A percentile compares a stretch with the other conserved stretches of the same genome.
phyloP scores from a whole-genome alignment of 2,888 invertebrate genomes.

The Philonicus albiceps region DNA sequence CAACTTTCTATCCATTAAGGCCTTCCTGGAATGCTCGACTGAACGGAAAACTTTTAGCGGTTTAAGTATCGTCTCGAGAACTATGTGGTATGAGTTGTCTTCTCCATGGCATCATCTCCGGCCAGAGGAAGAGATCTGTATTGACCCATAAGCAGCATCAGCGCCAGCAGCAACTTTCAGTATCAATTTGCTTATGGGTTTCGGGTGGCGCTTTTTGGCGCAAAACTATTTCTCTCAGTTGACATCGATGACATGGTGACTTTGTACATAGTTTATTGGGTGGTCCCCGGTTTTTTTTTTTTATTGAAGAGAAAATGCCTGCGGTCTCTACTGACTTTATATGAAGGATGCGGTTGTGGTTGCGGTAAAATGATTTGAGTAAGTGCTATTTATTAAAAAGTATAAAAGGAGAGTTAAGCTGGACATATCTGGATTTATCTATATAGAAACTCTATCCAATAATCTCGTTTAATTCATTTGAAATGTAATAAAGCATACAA shows the following conservation, averaged over 20 bases:
- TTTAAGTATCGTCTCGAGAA: background rate
- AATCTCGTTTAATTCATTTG: background rate
- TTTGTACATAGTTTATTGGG: background rate
- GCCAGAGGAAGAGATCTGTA: background rate
- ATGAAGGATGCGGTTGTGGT: background rate
- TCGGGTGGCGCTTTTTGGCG: background rate
- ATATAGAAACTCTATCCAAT: background rate
- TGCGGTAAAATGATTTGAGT: background rate
- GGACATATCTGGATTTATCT: background rate
- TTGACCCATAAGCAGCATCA: background rate
- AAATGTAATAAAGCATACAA: background rate
- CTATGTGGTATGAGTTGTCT: background rate
- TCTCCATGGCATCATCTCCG: background rate
- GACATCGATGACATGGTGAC: background rate
- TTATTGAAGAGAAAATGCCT: background rate
- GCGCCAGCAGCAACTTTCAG: background rate
- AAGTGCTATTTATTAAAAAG: background rate
- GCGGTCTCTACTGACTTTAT: background rate
- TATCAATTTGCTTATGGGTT: constrained; percentile 11
- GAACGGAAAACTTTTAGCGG: constrained; percentile 12
- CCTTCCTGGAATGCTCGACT: background rate
- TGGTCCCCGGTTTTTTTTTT: background rate
- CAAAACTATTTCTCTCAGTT: background rate
- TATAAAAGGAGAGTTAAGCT: background rate
- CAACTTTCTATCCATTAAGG: constrained; percentile 3